Conservation (phyloP, 2,888 invertebrate species). For the Acrobasis consociella region DNA sequence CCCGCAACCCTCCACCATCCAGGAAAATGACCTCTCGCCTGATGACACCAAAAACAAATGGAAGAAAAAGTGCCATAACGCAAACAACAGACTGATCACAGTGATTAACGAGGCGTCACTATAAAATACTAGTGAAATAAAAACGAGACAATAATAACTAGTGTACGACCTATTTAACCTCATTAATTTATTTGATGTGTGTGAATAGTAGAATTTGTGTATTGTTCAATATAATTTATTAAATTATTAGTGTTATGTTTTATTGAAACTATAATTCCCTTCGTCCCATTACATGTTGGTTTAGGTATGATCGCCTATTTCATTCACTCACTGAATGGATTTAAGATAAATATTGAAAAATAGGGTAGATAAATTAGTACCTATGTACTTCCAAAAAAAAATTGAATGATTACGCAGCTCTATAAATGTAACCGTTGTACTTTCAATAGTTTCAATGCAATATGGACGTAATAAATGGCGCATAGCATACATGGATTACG, state of each 20-base stretch:
- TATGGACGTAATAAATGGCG: neutral
- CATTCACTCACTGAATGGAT: no score
- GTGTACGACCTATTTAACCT: slow-evolving; percentile 79
- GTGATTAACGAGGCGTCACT: slow-evolving; percentile 90
- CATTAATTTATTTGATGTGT: slow-evolving; percentile 82
- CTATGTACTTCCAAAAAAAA: no score
- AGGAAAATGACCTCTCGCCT: slow-evolving; percentile 64
- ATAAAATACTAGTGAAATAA: slow-evolving; percentile 67
- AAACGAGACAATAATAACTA: slow-evolving; percentile 68
- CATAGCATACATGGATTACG: neutral
- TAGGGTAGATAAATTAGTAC: no score
- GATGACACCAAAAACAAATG: slow-evolving; percentile 65
- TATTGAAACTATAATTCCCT: slow-evolving; percentile 32
- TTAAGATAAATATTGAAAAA: no score
- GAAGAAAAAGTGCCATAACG: slow-evolving; percentile 80
- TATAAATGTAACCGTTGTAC: no score
- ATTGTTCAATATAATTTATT: slow-evolving; percentile 77
- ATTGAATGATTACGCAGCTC: no score
- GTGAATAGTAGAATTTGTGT: slow-evolving; percentile 77
- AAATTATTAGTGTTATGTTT: slow-evolving; percentile 61
- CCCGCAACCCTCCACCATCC: slow-evolving; percentile 50
- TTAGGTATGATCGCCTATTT: no score
- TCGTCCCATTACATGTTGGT: no score
- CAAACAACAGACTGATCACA: slow-evolving; percentile 87
- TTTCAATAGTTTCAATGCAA: neutral